Percentiles rank a stretch among this genome's conserved stretches.
phyloP scores from a whole-genome alignment of 2,797 vertebrate species.

The Fratercula arctica region DNA sequence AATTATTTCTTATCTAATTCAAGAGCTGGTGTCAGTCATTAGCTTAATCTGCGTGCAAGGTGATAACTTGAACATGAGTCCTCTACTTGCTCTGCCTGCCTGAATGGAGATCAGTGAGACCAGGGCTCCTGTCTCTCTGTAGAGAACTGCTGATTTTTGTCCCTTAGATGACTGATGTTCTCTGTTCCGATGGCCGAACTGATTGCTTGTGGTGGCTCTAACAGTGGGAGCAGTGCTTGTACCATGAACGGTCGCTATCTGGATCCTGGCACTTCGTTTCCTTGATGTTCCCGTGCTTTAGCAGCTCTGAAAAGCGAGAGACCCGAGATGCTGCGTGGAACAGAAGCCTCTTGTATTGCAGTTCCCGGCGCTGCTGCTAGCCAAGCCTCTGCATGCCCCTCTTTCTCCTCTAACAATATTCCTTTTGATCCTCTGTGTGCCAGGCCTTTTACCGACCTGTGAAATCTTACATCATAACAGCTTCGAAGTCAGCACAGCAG shows the following conservation, averaged over 20 bases:
- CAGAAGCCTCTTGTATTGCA: conserved; percentile 49
- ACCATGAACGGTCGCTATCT: not conserved
- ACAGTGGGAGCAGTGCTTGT: not conserved
- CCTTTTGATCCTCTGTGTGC: conserved; percentile 47
- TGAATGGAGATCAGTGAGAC: not conserved
- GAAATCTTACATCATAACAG: not conserved
- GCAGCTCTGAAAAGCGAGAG: conserved; percentile 30
- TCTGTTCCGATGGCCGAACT: not conserved
- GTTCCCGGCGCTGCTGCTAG: not conserved
- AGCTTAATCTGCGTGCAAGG: not conserved
- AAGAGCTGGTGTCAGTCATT: not conserved
- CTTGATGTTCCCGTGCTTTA: conserved; percentile 15
- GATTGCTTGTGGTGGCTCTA: not conserved
- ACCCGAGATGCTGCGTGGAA: not conserved
- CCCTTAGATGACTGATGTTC: not conserved
- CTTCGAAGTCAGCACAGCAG: not conserved
- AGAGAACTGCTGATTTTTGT: not conserved
- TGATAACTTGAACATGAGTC: not conserved
- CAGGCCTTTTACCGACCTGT: not conserved
- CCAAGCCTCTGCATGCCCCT: not conserved
- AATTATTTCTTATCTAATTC: not conserved
- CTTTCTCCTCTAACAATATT: conserved; percentile 55
- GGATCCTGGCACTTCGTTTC: conserved; percentile 41
- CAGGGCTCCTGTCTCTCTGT: not conserved
- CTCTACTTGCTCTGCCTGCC: not conserved